Conservation (phyloP, 2,888 invertebrate genomes). For the Nesidiocoris tenuis region DNA sequence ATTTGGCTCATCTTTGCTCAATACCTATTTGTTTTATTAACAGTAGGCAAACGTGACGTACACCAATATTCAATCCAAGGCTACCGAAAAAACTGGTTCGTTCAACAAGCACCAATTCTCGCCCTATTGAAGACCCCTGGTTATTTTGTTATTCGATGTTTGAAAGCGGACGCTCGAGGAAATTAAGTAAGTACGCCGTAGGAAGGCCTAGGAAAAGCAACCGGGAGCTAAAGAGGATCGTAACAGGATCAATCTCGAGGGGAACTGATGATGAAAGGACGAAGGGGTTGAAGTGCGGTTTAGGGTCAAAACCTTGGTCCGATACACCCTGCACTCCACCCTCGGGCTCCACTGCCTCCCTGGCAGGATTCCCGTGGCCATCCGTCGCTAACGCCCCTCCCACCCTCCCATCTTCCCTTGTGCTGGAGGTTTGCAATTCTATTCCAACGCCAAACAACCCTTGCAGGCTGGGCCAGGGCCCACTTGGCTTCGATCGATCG, state of each 20-base stretch:
- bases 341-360: not conserved
- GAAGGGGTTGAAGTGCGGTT: not conserved
- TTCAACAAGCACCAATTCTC: no score
- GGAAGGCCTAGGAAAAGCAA: not conserved
- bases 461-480: not conserved
- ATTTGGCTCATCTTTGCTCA: no score
- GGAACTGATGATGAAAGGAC: not conserved
- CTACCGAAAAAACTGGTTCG: no score
- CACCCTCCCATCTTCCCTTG: not conserved
- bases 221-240: not conserved
- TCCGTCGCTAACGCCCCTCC: not conserved
- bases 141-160: no score
- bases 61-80: no score
- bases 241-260: not conserved
- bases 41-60: no score
- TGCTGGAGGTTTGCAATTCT: not conserved
- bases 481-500: not conserved
- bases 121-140: no score
- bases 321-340: not conserved
- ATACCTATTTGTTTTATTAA: no score
- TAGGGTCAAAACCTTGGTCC: not conserved
- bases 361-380: not conserved
- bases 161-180: no score
- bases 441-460: not conserved
- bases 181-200: not conserved